A percentile compares a stretch with the other conserved stretches of the same genome.
Evolutionary conservation across 1,140 invertebrate genomes (phyloP).

Genomic region (Drosophila sturtevanti): DNA sequence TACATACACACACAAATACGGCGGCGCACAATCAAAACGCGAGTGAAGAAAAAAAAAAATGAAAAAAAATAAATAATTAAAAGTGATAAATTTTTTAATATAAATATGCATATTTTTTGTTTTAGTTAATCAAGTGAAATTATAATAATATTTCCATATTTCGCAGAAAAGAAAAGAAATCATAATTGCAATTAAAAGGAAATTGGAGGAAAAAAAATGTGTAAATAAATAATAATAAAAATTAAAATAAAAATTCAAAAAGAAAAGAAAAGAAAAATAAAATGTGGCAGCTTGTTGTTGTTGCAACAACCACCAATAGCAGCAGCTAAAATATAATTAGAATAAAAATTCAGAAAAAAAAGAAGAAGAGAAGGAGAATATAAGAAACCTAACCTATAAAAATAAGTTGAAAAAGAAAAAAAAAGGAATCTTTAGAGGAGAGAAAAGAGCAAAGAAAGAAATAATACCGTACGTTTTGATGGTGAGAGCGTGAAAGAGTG

Average conservation of each 20-base stretch:
- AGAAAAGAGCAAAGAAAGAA: neutral
- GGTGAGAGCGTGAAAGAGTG: neutral
- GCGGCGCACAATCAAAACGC: neutral
- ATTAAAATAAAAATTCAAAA: neutral
- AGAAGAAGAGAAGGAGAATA: neutral
- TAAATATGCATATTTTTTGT: neutral
- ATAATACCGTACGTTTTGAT: neutral
- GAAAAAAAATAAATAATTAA: too few species aligned
- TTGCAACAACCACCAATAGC: conserved; percentile 30
- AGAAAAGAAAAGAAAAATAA: too few species aligned
- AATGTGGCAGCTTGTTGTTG: conserved; percentile 8
- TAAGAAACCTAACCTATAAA: neutral
- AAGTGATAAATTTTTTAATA: too few species aligned
- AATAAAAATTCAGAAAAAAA: conserved; percentile 2
- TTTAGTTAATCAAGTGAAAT: neutral
- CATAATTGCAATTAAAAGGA: neutral
- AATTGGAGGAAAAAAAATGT: neutral
- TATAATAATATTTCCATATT: neutral
- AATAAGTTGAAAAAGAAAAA: conserved; percentile 3
- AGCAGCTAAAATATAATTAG: neutral
- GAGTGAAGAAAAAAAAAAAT: neutral
- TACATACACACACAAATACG: neutral
- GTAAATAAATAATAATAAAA: conserved; percentile 18
- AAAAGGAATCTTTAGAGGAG: neutral
- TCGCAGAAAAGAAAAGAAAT: neutral